Evolutionary conservation across 2,113 vertebrate species (phyloP).

Genomic region (Solea senegalensis): DNA sequence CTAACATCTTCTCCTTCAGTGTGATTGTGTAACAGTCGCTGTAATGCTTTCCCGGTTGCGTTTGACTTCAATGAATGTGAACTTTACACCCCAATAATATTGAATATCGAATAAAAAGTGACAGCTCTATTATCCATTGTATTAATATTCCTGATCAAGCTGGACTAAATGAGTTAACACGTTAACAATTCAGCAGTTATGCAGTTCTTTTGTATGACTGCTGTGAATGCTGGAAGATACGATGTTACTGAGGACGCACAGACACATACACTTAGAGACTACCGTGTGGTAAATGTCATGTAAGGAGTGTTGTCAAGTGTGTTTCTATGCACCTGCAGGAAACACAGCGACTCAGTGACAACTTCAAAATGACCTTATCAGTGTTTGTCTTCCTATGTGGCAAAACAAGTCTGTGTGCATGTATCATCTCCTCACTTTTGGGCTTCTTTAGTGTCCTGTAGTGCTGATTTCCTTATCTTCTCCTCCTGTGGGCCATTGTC

Average conservation of each 20-base stretch:
- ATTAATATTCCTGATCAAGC: no score
- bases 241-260: background rate
- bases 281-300: background rate
- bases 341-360: constrained; percentile 35
- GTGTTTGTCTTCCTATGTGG: constrained; percentile 34
- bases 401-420: constrained; percentile 30
- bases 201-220: background rate
- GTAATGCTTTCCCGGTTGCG: no score
- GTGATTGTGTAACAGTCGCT: no score
- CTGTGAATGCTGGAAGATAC: background rate
- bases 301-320: background rate
- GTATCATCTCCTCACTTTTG: constrained; percentile 41
- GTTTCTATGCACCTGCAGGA: background rate
- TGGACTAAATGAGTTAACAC: background rate
- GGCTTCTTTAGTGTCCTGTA: constrained; percentile 11
- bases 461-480: constrained; percentile 12
- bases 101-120: no score
- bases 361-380: constrained; percentile 49
- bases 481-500: constrained; percentile 16
- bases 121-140: no score
- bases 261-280: background rate
- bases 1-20: no score
- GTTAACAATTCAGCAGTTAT: background rate
- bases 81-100: no score
- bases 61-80: no score